Base-by-base conservation (phyloP, 2,888 invertebrate genomes). In the Lasioglossum figueresi region DNA sequence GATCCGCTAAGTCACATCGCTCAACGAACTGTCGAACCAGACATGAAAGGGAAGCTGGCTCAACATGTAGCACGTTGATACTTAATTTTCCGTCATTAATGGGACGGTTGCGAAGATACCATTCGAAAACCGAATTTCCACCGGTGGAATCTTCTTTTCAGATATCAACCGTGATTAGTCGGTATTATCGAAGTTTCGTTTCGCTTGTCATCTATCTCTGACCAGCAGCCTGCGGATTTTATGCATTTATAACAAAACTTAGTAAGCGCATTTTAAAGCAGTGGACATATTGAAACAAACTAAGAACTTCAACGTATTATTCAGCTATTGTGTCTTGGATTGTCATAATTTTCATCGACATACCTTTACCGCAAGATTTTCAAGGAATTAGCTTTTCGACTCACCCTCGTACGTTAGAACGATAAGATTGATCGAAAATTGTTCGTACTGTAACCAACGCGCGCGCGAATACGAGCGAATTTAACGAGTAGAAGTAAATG, bases 11-110 rank as follows among this genome's bases (percentile, higher is more conserved):
- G 84, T 86, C 80, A 72, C 40, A 56, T 79, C 59, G 83, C 71
- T 76, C 77, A 74, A 84, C 71, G 84, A 83, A 79, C 81, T 82
- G 78, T 73, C 80, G 81, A 48, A 48, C 74, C 73, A 43, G 43
- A 48, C 74, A 31, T 52, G 48, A 74, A 75, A 63, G 80, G 90
- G 88, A 87, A 85, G 71, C 86, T 90, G 93, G 93, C 93, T 94
- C 94, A 93, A 92, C 92, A 93, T 92, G 94, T 94, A 94, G 94
- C 94, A 94, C 84, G 63, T 52, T 70, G 79, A 92, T 94, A 92
- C 92, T 93, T 91, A 94, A 94, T 93, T 94, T 94, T 92, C 92
- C 93, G 92, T 92, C 93, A 93, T 94, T 94, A 94, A 93, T 92
- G 90, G 89, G 88, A 87, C 92, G 87, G 88, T 83, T 78, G 78